Conservation (phyloP, 2,797 vertebrate genomes). For the Gymnopithys bicolor region DNA sequence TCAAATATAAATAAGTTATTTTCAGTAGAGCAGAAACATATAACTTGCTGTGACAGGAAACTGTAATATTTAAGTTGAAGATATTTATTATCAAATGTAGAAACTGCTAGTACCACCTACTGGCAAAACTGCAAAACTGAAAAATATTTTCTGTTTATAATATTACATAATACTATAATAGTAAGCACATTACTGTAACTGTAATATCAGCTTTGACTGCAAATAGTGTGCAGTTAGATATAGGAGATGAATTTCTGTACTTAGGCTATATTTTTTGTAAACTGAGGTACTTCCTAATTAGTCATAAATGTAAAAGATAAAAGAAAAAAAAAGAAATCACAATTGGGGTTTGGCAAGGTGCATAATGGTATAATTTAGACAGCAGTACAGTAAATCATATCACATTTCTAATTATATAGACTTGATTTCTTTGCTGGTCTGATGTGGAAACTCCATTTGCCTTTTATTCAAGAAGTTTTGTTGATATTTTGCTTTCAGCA, state of each 20-base stretch:
- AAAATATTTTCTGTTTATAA: neutral
- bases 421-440: neutral
- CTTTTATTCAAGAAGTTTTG: neutral
- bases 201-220: neutral
- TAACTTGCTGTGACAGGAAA: neutral
- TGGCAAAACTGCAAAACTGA: conserved; percentile 17
- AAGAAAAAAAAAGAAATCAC: neutral
- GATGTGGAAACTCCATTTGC: neutral
- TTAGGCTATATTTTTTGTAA: neutral
- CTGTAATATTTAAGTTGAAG: neutral
- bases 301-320: neutral
- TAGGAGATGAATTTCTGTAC: neutral
- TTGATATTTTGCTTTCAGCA: neutral
- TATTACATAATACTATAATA: neutral
- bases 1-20: conserved; percentile 23
- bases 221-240: neutral
- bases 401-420: neutral
- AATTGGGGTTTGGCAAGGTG: neutral
- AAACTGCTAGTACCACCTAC: conserved; percentile 63
- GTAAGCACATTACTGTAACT: neutral
- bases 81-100: conserved; percentile 12
- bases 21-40: neutral
- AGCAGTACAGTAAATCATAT: neutral
- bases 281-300: neutral
- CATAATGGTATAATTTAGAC: neutral